A percentile compares a stretch with the other conserved stretches of the same genome.
Conservation (phyloP, 2,888 invertebrate genomes). For the Prosopocoilus inquinatus region DNA sequence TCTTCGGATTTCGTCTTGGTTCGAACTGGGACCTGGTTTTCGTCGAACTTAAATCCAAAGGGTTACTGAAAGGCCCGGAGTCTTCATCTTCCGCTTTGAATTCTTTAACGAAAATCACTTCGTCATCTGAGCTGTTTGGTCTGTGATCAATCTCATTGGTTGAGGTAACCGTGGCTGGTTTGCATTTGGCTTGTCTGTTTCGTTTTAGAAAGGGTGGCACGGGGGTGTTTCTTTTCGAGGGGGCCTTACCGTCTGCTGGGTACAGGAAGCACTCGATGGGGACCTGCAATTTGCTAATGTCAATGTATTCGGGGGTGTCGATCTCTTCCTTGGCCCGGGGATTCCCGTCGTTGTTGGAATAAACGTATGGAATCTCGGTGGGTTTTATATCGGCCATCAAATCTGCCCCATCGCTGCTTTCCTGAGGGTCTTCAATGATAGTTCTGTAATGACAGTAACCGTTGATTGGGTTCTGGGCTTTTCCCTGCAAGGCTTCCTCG, state of each 20-base stretch:
- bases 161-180: not conserved
- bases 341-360: not conserved
- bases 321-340: constrained; percentile 5
- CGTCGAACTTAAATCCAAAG: constrained; percentile 7
- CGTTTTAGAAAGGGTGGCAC: constrained; percentile 1
- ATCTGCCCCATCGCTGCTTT: not conserved
- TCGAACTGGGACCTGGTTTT: constrained; percentile 8
- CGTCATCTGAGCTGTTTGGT: constrained; percentile 25
- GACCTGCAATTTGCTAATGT: constrained; percentile 23
- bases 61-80: constrained; percentile 5
- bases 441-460: no score
- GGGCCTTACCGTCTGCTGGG: not conserved
- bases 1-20: constrained; percentile 32
- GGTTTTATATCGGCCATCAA: no score
- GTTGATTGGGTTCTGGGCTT: no score
- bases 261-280: not conserved
- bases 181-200: not conserved
- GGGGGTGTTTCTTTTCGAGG: not conserved
- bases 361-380: constrained; percentile 1
- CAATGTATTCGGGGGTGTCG: constrained; percentile 27
- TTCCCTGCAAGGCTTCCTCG: not conserved
- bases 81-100: constrained; percentile 22
- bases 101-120: constrained; percentile 37
- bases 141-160: constrained; percentile 6
- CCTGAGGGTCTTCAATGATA: not conserved